phyloP scores from a whole-genome alignment of 1,140 invertebrate genomes.

The Drosophila seguyi region DNA sequence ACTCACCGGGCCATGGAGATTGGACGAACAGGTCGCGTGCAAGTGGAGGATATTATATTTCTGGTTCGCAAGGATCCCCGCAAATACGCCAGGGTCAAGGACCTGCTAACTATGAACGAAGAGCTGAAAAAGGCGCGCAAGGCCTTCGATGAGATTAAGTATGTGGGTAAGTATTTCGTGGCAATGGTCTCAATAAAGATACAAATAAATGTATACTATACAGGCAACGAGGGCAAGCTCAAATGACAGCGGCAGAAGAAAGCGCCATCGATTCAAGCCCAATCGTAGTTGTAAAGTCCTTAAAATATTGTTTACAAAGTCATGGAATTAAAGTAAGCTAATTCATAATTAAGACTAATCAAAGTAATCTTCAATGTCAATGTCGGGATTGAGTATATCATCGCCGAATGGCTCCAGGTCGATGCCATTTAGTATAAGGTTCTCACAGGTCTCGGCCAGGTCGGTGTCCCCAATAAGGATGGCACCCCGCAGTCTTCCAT shows the following conservation, averaged over 20 bases:
- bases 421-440: constrained; percentile 97
- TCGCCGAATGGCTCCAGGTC: constrained; percentile 95
- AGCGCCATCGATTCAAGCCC: constrained; percentile 9
- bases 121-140: constrained; percentile 99
- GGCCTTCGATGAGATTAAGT: constrained; percentile 99
- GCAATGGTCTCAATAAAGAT: neutral
- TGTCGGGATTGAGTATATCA: constrained; percentile 96
- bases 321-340: constrained; percentile 28
- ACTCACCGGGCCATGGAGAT: constrained; percentile 98
- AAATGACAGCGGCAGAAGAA: constrained; percentile 75
- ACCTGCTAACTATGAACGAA: constrained; percentile 99
- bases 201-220: neutral
- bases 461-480: constrained; percentile 98
- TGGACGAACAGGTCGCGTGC: constrained; percentile 96
- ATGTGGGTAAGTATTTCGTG: constrained; percentile 86
- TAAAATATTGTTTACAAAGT: constrained; percentile 21
- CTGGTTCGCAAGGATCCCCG: constrained; percentile 98
- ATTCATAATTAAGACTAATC: constrained; percentile 88
- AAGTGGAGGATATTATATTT: constrained; percentile 99
- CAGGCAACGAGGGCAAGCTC: constrained; percentile 81
- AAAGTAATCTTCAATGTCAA: constrained; percentile 99
- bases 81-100: constrained; percentile 99
- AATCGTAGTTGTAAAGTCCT: constrained; percentile 31
- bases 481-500: constrained; percentile 95
- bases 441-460: constrained; percentile 99